These are phyloP conservation scores for Chloropsis cyanopogon DNA, from an alignment of 2,113 vertebrate genomes.

Conservation along the genomic window DNA sequence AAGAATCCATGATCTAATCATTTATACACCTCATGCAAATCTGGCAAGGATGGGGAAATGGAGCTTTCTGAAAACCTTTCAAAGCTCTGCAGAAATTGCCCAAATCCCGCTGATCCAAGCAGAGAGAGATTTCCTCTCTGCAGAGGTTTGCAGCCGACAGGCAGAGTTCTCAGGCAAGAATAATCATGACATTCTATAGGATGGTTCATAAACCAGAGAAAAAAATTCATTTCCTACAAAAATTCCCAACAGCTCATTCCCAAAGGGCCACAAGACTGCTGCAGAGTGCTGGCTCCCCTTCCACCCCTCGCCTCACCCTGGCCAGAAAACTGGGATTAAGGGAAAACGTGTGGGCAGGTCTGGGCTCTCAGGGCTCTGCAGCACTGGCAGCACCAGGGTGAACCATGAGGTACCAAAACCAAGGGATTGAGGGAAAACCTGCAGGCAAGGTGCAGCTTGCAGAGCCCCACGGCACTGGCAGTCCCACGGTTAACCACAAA, in stretches of 20 bases:
- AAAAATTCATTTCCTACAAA: slow-evolving; percentile 1
- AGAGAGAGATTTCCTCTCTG: slow-evolving; percentile 19
- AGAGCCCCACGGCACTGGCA: slow-evolving; percentile 6
- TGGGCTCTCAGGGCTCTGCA: background rate
- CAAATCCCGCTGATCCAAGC: slow-evolving; percentile 30
- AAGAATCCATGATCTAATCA: background rate
- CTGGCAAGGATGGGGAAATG: background rate
- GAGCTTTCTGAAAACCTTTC: background rate
- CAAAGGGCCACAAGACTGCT: background rate
- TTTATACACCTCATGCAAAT: background rate
- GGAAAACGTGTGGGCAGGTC: background rate
- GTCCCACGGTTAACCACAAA: slow-evolving; percentile 59
- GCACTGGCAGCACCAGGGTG: slow-evolving; percentile 37
- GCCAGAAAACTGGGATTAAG: background rate
- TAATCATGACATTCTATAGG: slow-evolving; percentile 2
- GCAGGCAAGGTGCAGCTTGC: background rate
- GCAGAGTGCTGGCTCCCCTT: background rate
- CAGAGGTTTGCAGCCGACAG: background rate
- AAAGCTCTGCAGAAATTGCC: background rate
- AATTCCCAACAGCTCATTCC: background rate
- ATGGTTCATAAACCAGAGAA: background rate
- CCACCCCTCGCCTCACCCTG: rapidly evolving
- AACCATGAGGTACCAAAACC: background rate
- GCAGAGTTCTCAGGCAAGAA: slow-evolving; percentile 45
- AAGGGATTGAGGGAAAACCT: background rate